phyloP scores from a whole-genome alignment of 2,888 invertebrate genomes.

The Julus scanicus region DNA sequence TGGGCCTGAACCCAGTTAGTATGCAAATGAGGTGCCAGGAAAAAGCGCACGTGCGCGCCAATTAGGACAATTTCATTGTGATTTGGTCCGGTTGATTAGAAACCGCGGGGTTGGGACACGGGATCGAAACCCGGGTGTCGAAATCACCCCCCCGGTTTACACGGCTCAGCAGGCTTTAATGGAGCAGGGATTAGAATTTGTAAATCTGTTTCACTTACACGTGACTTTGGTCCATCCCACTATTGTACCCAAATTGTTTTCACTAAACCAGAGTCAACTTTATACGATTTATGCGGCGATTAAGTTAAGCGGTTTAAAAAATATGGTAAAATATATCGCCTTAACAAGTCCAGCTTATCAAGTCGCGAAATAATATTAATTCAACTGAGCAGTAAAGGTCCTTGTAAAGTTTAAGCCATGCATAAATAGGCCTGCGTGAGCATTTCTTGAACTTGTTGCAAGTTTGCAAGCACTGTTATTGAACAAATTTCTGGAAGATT shows the following conservation, averaged over 20 bases:
- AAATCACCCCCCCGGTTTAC: neutral
- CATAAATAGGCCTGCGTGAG: neutral
- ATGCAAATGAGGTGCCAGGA: slow-evolving; percentile 8
- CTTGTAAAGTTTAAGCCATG: neutral
- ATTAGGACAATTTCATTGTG: slow-evolving; percentile 33
- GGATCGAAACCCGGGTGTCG: neutral
- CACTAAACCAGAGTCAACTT: neutral
- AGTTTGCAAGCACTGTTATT: too few relatives aligned
- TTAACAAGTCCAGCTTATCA: neutral
- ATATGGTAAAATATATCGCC: neutral
- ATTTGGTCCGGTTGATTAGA: slow-evolving; percentile 27
- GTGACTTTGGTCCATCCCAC: neutral
- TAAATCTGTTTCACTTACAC: slow-evolving; percentile 9
- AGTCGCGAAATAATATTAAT: neutral
- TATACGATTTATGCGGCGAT: neutral
- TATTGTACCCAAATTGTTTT: neutral
- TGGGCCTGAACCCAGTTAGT: neutral
- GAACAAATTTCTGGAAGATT: too few relatives aligned
- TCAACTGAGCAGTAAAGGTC: neutral
- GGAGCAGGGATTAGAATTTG: slow-evolving; percentile 14
- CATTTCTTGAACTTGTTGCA: too few relatives aligned
- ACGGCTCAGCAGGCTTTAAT: slow-evolving; percentile 10
- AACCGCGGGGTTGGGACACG: neutral
- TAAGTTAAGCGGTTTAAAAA: neutral
- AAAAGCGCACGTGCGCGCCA: slow-evolving; percentile 21